Evolutionary conservation across 2,888 invertebrate genomes (phyloP).

Genomic region (Ligdia adustata): DNA sequence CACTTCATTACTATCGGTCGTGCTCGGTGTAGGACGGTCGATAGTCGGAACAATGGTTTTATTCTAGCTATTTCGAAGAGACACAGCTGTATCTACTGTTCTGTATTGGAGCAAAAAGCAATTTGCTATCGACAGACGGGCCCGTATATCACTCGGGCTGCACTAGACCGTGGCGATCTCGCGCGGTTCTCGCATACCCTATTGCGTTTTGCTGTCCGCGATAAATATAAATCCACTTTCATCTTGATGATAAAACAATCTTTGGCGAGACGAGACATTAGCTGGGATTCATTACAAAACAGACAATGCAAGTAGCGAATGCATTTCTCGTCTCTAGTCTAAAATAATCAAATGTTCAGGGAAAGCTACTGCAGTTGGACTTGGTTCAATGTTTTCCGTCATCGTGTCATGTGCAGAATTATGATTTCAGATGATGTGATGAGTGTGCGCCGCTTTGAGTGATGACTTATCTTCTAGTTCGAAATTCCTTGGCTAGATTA

Average conservation of each 20-base stretch:
- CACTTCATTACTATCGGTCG: slow-evolving; percentile 4
- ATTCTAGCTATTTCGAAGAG: slow-evolving; percentile 17
- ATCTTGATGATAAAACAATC: slow-evolving; percentile 27
- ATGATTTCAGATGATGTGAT: too few species aligned
- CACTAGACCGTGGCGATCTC: slow-evolving; percentile 39
- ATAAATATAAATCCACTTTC: slow-evolving; percentile 24
- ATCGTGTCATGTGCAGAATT: too few species aligned
- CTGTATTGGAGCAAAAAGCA: slow-evolving; percentile 32
- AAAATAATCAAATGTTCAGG: slow-evolving; percentile 8
- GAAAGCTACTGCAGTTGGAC: slow-evolving; percentile 19
- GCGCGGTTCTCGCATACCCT: slow-evolving; percentile 30
- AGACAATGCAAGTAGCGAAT: slow-evolving; percentile 19
- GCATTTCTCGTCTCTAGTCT: not conserved
- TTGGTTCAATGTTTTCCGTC: slow-evolving; percentile 8
- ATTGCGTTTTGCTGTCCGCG: slow-evolving; percentile 8
- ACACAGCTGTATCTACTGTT: slow-evolving; percentile 14
- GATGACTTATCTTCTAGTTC: too few species aligned
- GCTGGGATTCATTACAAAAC: slow-evolving; percentile 15
- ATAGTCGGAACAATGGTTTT: slow-evolving; percentile 14
- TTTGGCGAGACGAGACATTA: slow-evolving; percentile 24
- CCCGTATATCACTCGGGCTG: slow-evolving; percentile 36
- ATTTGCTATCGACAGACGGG: slow-evolving; percentile 31
- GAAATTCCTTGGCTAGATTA: too few species aligned
- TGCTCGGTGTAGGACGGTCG: slow-evolving; percentile 4
- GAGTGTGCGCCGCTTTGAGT: too few species aligned